phyloP scores from a whole-genome alignment of 1,140 invertebrate species.

The Spodoptera frugiperda region DNA sequence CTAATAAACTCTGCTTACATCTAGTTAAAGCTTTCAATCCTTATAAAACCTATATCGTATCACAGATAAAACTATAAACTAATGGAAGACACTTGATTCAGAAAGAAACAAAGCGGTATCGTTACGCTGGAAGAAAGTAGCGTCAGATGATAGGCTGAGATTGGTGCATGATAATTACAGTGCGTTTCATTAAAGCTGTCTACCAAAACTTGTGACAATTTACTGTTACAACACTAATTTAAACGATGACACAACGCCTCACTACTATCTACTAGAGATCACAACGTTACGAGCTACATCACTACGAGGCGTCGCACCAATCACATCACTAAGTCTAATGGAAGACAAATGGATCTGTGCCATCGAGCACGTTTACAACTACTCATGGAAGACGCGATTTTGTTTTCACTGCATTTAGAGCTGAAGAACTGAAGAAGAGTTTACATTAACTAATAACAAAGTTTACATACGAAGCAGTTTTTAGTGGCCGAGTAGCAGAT shows the following conservation, averaged over 20 bases:
- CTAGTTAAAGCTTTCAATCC: slow-evolving; percentile 79
- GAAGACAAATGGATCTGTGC: slow-evolving; percentile 76
- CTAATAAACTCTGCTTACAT: slow-evolving; percentile 55
- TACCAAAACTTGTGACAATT: slow-evolving; percentile 83
- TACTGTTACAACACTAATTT: slow-evolving; percentile 67
- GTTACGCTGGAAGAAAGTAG: slow-evolving; percentile 44
- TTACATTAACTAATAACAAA: slow-evolving; percentile 70
- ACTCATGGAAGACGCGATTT: slow-evolving; percentile 84
- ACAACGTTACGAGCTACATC: slow-evolving; percentile 63
- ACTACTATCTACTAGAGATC: slow-evolving; percentile 55
- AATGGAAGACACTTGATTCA: slow-evolving; percentile 80
- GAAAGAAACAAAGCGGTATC: slow-evolving; percentile 50
- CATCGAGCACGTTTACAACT: slow-evolving; percentile 73
- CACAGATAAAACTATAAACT: slow-evolving; percentile 78
- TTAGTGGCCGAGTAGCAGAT: slow-evolving; percentile 78
- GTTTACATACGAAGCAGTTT: slow-evolving; percentile 82
- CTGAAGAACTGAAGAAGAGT: slow-evolving; percentile 60
- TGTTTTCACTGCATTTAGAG: slow-evolving; percentile 80
- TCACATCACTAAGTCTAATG: slow-evolving; percentile 79
- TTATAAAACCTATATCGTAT: slow-evolving; percentile 65
- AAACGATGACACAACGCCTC: slow-evolving; percentile 45
- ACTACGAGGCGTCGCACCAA: slow-evolving; percentile 53
- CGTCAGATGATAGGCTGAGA: slow-evolving; percentile 58
- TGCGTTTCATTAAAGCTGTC: slow-evolving; percentile 84
- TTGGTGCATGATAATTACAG: slow-evolving; percentile 81